These are phyloP conservation scores for Esperia sulphurella DNA, from an alignment of 2,888 invertebrate genomes.

Conservation along the genomic window DNA sequence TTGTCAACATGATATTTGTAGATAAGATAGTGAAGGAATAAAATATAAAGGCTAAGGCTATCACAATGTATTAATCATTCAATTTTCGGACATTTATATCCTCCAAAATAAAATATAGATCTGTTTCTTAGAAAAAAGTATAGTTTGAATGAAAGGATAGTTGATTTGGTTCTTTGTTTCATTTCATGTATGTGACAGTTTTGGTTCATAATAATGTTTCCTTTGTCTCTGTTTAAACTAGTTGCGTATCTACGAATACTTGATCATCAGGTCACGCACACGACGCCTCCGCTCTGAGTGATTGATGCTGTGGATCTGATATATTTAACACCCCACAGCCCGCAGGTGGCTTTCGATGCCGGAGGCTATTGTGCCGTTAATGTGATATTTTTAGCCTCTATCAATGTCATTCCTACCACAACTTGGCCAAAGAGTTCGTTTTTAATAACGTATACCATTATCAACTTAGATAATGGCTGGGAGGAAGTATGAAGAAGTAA, in stretches of 20 bases:
- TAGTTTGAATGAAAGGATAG: no score
- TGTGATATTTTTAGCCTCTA: slow-evolving; percentile 18
- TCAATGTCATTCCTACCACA: slow-evolving; percentile 16
- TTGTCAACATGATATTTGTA: neutral
- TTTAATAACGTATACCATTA: no score
- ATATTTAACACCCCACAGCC: slow-evolving; percentile 17
- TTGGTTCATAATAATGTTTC: neutral
- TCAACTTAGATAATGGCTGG: no score
- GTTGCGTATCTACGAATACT: slow-evolving; percentile 7
- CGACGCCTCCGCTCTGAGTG: slow-evolving; percentile 4
- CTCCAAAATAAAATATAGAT: no score
- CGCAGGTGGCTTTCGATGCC: slow-evolving; percentile 10
- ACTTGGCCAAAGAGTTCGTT: neutral
- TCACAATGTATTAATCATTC: neutral
- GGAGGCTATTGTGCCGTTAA: slow-evolving; percentile 1
- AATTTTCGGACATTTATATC: no score
- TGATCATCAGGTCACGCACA: slow-evolving; percentile 12
- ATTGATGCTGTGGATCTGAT: slow-evolving; percentile 16
- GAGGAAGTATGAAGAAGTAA: no score
- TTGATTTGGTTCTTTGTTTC: no score
- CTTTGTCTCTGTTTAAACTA: slow-evolving; percentile 1
- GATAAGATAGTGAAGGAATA: no score
- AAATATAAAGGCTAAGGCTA: no score
- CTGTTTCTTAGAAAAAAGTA: no score
- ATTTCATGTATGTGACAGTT: no score